phyloP scores from a whole-genome alignment of 2,797 vertebrate species.

The Brotula barbata region DNA sequence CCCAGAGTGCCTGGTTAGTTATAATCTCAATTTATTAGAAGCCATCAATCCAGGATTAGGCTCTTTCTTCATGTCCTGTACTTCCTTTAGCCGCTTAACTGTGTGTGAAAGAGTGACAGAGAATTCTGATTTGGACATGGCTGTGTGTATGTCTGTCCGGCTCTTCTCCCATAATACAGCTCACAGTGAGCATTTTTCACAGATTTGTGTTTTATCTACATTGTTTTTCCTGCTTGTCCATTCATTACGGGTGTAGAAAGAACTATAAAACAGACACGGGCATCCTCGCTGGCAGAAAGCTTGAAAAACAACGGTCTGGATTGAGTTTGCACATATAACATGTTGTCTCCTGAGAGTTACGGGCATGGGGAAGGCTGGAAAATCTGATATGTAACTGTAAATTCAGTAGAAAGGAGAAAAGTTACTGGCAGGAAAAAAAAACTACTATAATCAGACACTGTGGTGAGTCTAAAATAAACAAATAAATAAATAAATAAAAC shows the following conservation, averaged over 20 bases:
- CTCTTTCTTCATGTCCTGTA: slow-evolving; percentile 34
- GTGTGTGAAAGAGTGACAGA: slow-evolving; percentile 38
- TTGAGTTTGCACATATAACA: no score
- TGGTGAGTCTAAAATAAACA: no score
- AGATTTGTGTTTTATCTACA: slow-evolving; percentile 39
- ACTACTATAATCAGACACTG: no score
- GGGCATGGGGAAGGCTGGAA: no score
- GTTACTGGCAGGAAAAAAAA: no score
- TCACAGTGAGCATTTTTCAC: slow-evolving; percentile 41
- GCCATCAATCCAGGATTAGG: slow-evolving; percentile 57
- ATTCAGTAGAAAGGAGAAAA: no score
- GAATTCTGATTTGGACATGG: slow-evolving; percentile 35
- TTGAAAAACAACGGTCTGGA: no score
- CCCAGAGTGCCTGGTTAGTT: slow-evolving; percentile 62
- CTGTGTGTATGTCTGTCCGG: slow-evolving; percentile 32
- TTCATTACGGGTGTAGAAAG: background rate
- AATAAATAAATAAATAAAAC: no score
- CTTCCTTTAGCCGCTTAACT: slow-evolving; percentile 36
- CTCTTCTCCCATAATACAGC: slow-evolving; percentile 31
- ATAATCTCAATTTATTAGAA: slow-evolving; percentile 68
- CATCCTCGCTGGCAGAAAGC: no score
- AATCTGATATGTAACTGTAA: no score
- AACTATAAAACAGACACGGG: no score
- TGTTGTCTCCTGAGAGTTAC: no score
- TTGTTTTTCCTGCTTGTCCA: slow-evolving; percentile 14